A percentile compares a stretch with the other conserved stretches of the same genome.
Evolutionary conservation across 53 echinoderm and acorn worm genomes (phyloP).

Genomic region (Henricia sp.): DNA sequence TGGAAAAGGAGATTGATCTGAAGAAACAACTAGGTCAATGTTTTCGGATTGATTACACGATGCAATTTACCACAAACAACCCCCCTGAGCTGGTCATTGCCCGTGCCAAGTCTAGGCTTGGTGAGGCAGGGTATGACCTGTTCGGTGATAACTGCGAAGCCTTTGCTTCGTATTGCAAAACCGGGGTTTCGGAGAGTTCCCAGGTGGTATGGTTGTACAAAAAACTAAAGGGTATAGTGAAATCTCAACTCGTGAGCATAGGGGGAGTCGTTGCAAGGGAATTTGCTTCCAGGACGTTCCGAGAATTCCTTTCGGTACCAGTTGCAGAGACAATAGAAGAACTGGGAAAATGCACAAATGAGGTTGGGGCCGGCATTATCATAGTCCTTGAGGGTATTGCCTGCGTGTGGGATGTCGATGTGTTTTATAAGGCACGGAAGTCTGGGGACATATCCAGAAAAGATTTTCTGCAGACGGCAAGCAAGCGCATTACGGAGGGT

Average conservation of each 20-base stretch:
- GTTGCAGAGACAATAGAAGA: conserved; percentile 22
- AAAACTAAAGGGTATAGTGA: conserved; percentile 5
- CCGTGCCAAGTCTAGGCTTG: conserved; percentile 55
- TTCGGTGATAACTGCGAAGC: conserved; percentile 69
- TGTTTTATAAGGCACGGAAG: conserved; percentile 4
- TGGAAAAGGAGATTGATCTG: background rate
- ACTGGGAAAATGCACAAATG: background rate
- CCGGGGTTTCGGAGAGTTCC: conserved; percentile 38
- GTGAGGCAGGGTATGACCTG: conserved; percentile 52
- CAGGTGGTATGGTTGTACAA: conserved; percentile 50
- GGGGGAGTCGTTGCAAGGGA: background rate
- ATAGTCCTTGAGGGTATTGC: conserved; percentile 2
- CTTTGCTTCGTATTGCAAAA: conserved; percentile 71
- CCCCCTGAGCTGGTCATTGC: conserved; percentile 60
- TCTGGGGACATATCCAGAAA: conserved; percentile 5
- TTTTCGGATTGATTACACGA: conserved; percentile 55
- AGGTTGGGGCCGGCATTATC: conserved; percentile 7
- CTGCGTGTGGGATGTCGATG: conserved; percentile 14
- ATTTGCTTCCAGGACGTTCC: background rate
- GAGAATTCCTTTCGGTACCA: too few species aligned
- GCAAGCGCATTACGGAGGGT: conserved; percentile 16
- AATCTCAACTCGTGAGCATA: too few species aligned
- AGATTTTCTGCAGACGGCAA: conserved; percentile 4
- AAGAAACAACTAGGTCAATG: background rate
- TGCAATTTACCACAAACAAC: conserved; percentile 32